Evolutionary conservation across 2,113 vertebrate genomes (phyloP).

Genomic region (Eonycteris spelaea): DNA sequence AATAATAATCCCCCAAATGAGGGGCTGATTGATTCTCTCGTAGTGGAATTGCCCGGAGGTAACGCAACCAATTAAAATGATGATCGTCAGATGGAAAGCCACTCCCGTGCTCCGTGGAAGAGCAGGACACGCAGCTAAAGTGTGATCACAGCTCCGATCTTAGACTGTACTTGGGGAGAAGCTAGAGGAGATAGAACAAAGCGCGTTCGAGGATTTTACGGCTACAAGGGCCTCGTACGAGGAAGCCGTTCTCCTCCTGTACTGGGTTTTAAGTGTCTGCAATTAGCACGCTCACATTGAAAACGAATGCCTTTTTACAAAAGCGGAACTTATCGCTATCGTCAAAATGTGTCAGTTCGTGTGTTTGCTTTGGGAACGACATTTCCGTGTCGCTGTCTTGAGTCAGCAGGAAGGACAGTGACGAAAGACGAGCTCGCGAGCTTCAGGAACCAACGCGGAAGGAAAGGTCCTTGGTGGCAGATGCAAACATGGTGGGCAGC

Average conservation of each 20-base stretch:
- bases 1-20: no score
- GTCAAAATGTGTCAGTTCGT: background rate
- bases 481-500: no score
- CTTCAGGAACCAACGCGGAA: background rate
- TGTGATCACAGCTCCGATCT: background rate
- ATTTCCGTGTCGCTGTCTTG: background rate
- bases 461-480: no score
- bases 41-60: background rate
- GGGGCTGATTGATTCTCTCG: background rate
- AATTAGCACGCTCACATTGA: background rate
- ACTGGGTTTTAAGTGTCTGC: background rate
- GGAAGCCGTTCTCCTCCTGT: background rate
- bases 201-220: background rate
- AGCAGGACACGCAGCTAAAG: background rate
- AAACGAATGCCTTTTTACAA: background rate
- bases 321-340: no score
- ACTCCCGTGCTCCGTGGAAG: background rate
- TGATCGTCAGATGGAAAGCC: background rate
- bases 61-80: background rate
- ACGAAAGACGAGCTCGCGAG: background rate
- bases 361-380: background rate
- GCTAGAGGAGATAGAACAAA: background rate
- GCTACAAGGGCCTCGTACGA: no score
- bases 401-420: fast-evolving
- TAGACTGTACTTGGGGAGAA: background rate